These are phyloP conservation scores for Falco berigora DNA, from an alignment of 2,797 vertebrate genomes.

Conservation along the genomic window DNA sequence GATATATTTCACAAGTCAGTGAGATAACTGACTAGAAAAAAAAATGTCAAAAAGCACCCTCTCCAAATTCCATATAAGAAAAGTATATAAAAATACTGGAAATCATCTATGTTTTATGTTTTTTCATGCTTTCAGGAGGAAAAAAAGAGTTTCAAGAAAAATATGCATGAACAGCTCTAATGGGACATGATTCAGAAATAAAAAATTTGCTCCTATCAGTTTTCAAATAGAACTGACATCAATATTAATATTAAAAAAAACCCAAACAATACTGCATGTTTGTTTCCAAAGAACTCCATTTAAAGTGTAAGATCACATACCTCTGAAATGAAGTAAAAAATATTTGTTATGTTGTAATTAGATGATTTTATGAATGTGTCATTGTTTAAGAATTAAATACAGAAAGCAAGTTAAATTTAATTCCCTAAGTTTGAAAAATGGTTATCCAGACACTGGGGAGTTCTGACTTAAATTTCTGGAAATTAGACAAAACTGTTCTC, in stretches of 20 bases:
- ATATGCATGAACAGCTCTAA: background rate
- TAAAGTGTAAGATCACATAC: background rate
- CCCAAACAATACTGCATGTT: background rate
- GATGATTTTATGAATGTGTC: background rate
- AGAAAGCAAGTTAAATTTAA: background rate
- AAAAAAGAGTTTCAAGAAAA: background rate
- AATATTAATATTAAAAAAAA: background rate
- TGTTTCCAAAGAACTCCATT: background rate
- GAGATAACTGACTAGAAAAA: background rate
- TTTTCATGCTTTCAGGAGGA: background rate
- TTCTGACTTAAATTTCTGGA: background rate
- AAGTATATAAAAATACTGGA: background rate
- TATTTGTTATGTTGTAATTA: background rate
- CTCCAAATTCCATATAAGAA: background rate
- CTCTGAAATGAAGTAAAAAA: background rate
- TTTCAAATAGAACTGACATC: background rate
- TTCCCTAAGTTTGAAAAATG: background rate
- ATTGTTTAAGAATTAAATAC: background rate
- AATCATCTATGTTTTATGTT: background rate
- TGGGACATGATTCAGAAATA: background rate
- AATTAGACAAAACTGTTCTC: background rate
- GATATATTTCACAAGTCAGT: background rate
- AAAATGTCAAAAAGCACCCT: background rate
- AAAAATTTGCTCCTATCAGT: background rate
- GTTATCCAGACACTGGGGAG: background rate